Evolutionary conservation across 2,113 vertebrate species (phyloP).

Genomic region (Buteo buteo): DNA sequence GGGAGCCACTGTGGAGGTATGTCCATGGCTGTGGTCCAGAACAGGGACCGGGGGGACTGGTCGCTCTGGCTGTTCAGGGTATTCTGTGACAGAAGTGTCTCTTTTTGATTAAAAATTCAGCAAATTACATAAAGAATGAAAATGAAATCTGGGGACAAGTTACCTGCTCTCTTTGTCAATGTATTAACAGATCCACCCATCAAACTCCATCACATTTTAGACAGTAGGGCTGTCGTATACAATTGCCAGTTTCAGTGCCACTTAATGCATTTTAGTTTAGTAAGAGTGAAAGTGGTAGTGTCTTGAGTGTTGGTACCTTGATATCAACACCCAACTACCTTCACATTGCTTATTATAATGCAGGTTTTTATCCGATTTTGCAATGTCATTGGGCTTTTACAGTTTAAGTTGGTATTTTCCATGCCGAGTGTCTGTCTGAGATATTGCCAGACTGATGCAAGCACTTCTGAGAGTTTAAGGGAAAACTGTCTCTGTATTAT

Average conservation of each 20-base stretch:
- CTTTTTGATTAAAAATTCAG: neutral
- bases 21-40: neutral
- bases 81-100: neutral
- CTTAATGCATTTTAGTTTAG: neutral
- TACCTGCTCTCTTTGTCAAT: neutral
- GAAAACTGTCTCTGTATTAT: neutral
- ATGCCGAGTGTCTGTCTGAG: neutral
- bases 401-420: neutral
- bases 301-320: neutral
- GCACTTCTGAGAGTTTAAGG: neutral
- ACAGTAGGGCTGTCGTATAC: fast-evolving
- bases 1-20: neutral
- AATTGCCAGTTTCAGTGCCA: neutral
- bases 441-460: neutral
- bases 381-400: neutral
- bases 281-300: neutral
- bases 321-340: neutral
- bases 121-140: neutral
- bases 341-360: neutral
- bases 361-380: neutral
- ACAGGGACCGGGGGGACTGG: neutral
- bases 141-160: neutral
- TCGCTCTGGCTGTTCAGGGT: neutral
- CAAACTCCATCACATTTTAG: neutral
- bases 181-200: neutral